A percentile compares a stretch with the other conserved stretches of the same genome.
Evolutionary conservation across 2,888 invertebrate species (phyloP).

Genomic region (Clivina fossor): DNA sequence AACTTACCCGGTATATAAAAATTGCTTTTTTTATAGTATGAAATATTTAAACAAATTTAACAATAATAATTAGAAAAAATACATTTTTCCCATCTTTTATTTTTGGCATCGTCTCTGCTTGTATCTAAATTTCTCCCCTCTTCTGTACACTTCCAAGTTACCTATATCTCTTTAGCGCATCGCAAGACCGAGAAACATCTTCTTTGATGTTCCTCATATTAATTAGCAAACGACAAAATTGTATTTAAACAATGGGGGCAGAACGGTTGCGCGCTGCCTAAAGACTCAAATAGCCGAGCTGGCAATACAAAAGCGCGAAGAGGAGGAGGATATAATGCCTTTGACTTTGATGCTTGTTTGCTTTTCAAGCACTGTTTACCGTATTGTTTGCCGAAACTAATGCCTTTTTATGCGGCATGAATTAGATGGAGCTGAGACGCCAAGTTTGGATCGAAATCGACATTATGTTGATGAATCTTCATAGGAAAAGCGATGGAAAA

Average conservation of each 20-base stretch:
- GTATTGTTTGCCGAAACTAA: conserved; percentile 39
- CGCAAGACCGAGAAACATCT: conserved; percentile 58
- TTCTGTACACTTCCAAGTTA: conserved; percentile 27
- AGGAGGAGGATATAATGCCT: background rate
- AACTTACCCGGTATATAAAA: too few species aligned
- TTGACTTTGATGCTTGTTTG: conserved; percentile 30
- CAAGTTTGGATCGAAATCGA: too few species aligned
- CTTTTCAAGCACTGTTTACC: conserved; percentile 33
- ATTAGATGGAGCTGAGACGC: too few species aligned
- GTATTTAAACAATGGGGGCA: conserved; percentile 63
- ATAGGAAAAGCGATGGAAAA: too few species aligned
- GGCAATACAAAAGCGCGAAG: conserved; percentile 14
- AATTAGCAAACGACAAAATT: conserved; percentile 65
- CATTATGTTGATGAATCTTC: too few species aligned
- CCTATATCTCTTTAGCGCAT: conserved; percentile 56
- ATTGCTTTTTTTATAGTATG: too few species aligned
- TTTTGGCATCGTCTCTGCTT: background rate
- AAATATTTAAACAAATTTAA: background rate
- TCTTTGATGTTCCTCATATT: conserved; percentile 60
- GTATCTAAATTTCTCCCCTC: conserved; percentile 1
- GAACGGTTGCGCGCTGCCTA: conserved; percentile 39
- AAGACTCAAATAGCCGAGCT: conserved; percentile 32
- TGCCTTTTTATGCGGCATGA: conserved; percentile 38
- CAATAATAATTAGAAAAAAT: background rate
- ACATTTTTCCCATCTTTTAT: background rate